Base-by-base conservation (phyloP, 2,113 vertebrate species). In the Pseudorasbora parva region DNA sequence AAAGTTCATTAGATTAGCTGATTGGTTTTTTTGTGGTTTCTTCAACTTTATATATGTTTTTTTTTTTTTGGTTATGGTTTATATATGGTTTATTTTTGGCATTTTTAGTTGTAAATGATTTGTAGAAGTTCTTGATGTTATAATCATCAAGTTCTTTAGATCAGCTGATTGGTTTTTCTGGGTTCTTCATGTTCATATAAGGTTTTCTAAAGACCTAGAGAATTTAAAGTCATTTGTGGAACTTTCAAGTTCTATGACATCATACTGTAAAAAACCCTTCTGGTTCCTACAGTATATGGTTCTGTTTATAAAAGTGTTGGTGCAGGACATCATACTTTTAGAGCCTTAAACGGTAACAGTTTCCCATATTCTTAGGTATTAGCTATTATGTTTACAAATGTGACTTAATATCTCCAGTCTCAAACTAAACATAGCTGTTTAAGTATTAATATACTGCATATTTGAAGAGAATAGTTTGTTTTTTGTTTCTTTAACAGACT, bases 301-400 rank as follows among this genome's bases (percentile, higher is more conserved):
- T 45, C 68, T 25, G n/a, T 72, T 72, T 72, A 45, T 68, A 45
- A 71, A 71, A 25, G n/a, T 72, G n/a, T 72, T 45, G 21, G 66
- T 23, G 37, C 21, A 3, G 33, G 9, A 43, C 21, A 43, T 45
- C 21, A 7, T 30, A 41, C 30, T 75, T 49, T 56, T 75, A 14
- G 8, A 27, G 9, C 73, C 73, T 57, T 54, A 57, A 57, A 59
- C 21, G 47, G 27, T 56, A 33, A 27, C 9, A 7, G 0, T 10
- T 77, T 59, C 21, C 54, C 54, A 37, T 23, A n/a, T n/a, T 3
- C 15, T 76, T 21, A 2, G 17, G 72, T 6, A 51, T n/a, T 57
- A 54, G 25, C 74, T 76, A 1, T 30, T 37, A 37, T 57, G 51
- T 56, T 76, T 76, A 57, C 17, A 33, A 21, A 76, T 56, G 2